These are phyloP conservation scores for Chanos chanos DNA, from an alignment of 2,797 vertebrate species.

Conservation along the genomic window DNA sequence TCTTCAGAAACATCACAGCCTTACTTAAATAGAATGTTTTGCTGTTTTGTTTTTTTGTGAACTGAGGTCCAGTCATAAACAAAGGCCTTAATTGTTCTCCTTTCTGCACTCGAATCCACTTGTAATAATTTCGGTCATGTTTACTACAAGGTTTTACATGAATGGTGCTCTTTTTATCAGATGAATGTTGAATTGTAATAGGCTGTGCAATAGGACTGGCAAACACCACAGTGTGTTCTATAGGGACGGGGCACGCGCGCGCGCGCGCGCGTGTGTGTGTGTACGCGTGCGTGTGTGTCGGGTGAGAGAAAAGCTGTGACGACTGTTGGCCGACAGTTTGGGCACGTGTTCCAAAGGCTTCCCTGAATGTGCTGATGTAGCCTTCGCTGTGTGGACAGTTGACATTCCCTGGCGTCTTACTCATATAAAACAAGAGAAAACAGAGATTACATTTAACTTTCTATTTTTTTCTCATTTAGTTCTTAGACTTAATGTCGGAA, in stretches of 20 bases:
- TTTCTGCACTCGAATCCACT: not conserved
- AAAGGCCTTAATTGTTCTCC: slow-evolving; percentile 12
- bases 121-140: not conserved
- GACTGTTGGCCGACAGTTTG: not conserved
- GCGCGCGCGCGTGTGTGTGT: slow-evolving; percentile 9
- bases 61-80: slow-evolving; percentile 34
- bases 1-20: too few species aligned
- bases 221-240: not conserved
- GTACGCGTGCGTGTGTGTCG: not conserved
- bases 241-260: not conserved
- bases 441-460: not conserved
- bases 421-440: slow-evolving; percentile 9
- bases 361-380: slow-evolving; percentile 42
- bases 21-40: slow-evolving; percentile 48
- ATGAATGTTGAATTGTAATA: slow-evolving; percentile 32
- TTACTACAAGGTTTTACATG: not conserved
- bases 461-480: too few species aligned
- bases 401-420: slow-evolving; percentile 8
- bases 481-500: too few species aligned
- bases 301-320: not conserved
- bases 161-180: slow-evolving; percentile 33
- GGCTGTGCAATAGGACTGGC: not conserved
- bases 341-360: not conserved
- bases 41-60: slow-evolving; percentile 62
- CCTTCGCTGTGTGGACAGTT: slow-evolving; percentile 30